Evolutionary conservation across 2,888 invertebrate genomes (phyloP).

Genomic region (Pachliopta kotzebuea): DNA sequence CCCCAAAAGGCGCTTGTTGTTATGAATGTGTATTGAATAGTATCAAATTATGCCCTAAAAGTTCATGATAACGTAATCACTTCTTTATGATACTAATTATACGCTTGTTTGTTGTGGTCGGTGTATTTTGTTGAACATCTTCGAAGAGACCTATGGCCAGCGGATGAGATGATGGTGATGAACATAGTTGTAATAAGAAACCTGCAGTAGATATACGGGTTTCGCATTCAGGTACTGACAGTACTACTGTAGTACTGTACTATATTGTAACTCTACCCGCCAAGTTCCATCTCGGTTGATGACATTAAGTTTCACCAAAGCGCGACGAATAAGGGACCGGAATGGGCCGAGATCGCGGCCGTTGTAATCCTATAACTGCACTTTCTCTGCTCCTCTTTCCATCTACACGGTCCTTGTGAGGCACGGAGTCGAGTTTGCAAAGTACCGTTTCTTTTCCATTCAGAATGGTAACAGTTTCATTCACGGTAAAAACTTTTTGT

Average conservation of each 20-base stretch:
- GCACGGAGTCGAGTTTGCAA: not conserved
- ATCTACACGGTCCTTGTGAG: conserved; percentile 21
- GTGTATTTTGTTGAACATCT: too few relatives aligned
- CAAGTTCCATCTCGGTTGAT: conserved; percentile 18
- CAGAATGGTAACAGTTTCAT: not conserved
- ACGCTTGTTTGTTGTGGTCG: too few relatives aligned
- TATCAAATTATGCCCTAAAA: too few relatives aligned
- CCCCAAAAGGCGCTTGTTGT: too few relatives aligned
- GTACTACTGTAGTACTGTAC: too few relatives aligned
- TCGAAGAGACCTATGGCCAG: too few relatives aligned
- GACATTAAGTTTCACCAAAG: conserved; percentile 21
- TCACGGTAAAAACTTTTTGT: too few relatives aligned
- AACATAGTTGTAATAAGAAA: not conserved
- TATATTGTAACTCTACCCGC: conserved; percentile 7
- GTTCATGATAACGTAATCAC: too few relatives aligned
- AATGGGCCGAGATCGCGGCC: conserved; percentile 12
- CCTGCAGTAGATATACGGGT: not conserved
- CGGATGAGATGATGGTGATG: too few relatives aligned
- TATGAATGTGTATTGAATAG: too few relatives aligned
- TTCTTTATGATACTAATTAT: too few relatives aligned
- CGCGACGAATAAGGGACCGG: conserved; percentile 24
- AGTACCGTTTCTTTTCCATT: conserved; percentile 8
- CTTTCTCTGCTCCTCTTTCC: conserved; percentile 27
- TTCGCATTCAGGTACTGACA: conserved; percentile 1
- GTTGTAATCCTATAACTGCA: conserved; percentile 24